Percentiles rank a stretch among this genome's conserved stretches.
phyloP scores from a whole-genome alignment of 2,888 invertebrate species.

The Papilio demoleus region DNA sequence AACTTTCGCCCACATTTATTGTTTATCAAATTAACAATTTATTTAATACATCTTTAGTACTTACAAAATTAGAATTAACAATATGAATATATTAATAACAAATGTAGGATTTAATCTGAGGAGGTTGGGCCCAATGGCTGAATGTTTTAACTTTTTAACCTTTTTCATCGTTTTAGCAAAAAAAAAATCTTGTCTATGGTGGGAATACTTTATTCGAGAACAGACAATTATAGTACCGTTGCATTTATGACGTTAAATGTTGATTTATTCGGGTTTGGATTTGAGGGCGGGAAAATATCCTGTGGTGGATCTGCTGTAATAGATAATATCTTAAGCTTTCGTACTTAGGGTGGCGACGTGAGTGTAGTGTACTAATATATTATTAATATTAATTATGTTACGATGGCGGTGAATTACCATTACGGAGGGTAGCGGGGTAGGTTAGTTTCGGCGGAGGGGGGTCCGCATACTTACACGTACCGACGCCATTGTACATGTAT shows the following conservation, averaged over 20 bases:
- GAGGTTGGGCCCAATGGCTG: constrained; percentile 6
- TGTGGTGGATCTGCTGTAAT: too few relatives aligned
- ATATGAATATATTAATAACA: not conserved
- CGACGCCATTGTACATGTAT: constrained; percentile 64
- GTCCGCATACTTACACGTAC: constrained; percentile 75
- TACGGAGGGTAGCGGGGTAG: not conserved
- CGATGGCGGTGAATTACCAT: constrained; percentile 35
- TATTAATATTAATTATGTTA: too few relatives aligned
- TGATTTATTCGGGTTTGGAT: too few relatives aligned
- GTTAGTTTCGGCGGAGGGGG: constrained; percentile 43
- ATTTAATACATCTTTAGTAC: constrained; percentile 1
- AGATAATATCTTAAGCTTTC: too few relatives aligned
- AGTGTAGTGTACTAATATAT: too few relatives aligned
- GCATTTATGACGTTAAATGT: too few relatives aligned
- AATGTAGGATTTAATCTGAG: not conserved
- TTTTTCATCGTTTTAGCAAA: too few relatives aligned
- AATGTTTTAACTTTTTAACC: not conserved
- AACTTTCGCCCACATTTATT: constrained; percentile 29
- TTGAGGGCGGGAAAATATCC: too few relatives aligned
- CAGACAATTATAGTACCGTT: too few relatives aligned
- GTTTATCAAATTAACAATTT: constrained; percentile 14
- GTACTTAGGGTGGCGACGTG: too few relatives aligned
- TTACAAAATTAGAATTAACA: not conserved
- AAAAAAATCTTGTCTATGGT: too few relatives aligned
- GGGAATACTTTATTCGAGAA: too few relatives aligned